Percentiles rank a stretch among this genome's conserved stretches.
These are phyloP conservation scores for Tyto alba DNA, from an alignment of 2,113 vertebrate species.

Conservation along the genomic window DNA sequence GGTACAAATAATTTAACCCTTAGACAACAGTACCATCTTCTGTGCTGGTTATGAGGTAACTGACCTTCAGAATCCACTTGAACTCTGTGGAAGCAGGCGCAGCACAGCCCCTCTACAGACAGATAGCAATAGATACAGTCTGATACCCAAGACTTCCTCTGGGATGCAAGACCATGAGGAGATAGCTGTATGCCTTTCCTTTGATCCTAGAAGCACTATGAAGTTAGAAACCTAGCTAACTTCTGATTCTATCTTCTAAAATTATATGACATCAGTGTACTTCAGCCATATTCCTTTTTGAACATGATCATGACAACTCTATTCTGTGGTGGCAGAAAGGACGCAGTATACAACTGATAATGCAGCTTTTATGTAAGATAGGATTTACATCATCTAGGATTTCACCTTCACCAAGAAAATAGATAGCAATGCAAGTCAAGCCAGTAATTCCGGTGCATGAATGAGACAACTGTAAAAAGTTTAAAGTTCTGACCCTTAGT, in stretches of 20 bases:
- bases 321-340: background rate
- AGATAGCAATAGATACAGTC: background rate
- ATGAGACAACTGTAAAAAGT: background rate
- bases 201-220: background rate
- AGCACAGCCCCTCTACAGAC: background rate
- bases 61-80: background rate
- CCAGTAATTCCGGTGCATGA: background rate
- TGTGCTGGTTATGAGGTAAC: background rate
- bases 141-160: background rate
- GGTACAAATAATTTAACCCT: background rate
- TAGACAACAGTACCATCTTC: background rate
- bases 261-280: background rate
- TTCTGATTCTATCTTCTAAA: background rate
- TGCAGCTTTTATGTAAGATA: background rate
- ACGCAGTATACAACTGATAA: background rate
- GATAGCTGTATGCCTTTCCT: background rate
- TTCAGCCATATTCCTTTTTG: background rate
- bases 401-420: background rate
- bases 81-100: background rate
- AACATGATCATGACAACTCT: background rate
- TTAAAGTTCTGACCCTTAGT: background rate
- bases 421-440: background rate
- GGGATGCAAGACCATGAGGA: background rate
- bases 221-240: background rate
- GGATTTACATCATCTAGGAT: background rate